A percentile compares a stretch with the other conserved stretches of the same genome.
These are phyloP conservation scores for Laticauda colubrina DNA, from an alignment of 2,113 vertebrate species.

Conservation along the genomic window DNA sequence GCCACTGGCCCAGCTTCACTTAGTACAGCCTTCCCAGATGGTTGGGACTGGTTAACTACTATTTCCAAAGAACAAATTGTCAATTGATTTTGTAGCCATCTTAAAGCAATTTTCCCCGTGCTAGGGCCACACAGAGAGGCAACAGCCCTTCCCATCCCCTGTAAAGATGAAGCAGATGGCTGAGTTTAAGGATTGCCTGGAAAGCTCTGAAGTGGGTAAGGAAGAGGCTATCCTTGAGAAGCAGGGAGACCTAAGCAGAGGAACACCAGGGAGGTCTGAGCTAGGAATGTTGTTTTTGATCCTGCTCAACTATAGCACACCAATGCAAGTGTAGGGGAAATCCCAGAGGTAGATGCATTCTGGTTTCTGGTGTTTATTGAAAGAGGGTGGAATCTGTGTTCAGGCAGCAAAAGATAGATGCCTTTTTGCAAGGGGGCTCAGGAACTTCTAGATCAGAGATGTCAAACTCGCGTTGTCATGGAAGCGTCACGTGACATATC, in stretches of 20 bases:
- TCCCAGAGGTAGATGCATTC: not conserved
- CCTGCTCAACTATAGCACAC: not conserved
- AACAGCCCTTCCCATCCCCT: constrained; percentile 11
- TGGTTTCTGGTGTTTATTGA: not conserved
- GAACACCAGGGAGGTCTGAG: not conserved
- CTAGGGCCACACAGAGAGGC: constrained; percentile 16
- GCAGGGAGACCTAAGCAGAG: not conserved
- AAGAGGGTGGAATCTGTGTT: not conserved
- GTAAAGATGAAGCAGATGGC: constrained; percentile 11
- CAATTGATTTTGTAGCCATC: constrained; percentile 15
- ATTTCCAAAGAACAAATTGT: constrained; percentile 15
- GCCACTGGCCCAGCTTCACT: not conserved
- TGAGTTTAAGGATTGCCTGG: not conserved
- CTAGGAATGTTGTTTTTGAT: not conserved
- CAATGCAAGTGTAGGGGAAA: not conserved
- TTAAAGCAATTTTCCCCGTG: constrained; percentile 13
- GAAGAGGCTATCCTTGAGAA: not conserved
- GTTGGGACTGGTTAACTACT: not conserved
- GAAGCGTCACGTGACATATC: too few species aligned
- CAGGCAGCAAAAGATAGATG: not conserved
- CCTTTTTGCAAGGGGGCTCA: not conserved
- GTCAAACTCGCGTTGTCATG: too few species aligned
- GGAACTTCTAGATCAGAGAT: not conserved
- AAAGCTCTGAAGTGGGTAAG: not conserved
- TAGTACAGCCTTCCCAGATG: not conserved